Evolutionary conservation across 2,888 invertebrate genomes (phyloP).

Genomic region (Tridacna gigas): DNA sequence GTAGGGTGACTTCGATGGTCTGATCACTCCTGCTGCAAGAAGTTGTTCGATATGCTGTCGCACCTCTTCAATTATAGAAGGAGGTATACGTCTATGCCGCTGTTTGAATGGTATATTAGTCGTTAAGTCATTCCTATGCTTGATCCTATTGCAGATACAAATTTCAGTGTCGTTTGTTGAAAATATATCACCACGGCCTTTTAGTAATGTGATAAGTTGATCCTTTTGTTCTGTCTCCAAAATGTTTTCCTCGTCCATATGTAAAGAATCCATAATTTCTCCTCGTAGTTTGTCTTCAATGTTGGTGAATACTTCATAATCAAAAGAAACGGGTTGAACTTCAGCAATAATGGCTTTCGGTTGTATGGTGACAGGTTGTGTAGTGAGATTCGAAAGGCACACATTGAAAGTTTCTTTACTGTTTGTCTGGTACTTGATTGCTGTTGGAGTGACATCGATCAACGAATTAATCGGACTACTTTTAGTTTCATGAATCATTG

Average conservation of each 20-base stretch:
- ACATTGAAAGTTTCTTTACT: constrained; percentile 9
- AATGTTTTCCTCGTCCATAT: constrained; percentile 9
- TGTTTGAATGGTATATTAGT: not conserved
- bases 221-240: not conserved
- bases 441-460: constrained; percentile 33
- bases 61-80: not conserved
- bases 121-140: constrained; percentile 20
- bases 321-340: constrained; percentile 28
- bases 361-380: constrained; percentile 17
- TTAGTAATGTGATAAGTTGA: constrained; percentile 3
- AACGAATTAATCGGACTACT: not conserved
- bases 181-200: constrained; percentile 14
- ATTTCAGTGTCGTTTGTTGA: constrained; percentile 26
- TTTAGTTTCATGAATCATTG: constrained; percentile 32
- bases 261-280: not conserved
- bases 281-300: not conserved
- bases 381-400: constrained; percentile 28
- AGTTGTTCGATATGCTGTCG: not conserved
- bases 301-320: not conserved
- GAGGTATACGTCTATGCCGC: not conserved
- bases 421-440: constrained; percentile 11
- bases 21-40: not conserved
- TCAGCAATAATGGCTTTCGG: constrained; percentile 25
- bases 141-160: constrained; percentile 12
- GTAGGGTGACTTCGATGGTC: not conserved